These are phyloP conservation scores for Maccullochella peelii DNA, from an alignment of 2,113 vertebrate species.

Conservation along the genomic window DNA sequence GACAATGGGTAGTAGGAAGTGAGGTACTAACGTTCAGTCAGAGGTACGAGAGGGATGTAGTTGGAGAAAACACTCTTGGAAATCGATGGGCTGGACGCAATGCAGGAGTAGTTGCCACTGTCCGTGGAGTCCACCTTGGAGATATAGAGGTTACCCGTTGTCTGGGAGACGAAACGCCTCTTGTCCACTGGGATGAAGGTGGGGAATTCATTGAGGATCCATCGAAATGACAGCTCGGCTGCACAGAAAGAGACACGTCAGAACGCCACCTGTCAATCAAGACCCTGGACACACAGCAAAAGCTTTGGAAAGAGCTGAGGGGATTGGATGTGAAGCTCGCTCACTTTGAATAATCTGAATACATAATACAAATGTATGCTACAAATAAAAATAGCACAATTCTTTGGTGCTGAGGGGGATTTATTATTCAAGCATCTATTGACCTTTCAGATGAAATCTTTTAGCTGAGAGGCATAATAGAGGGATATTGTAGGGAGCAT, in stretches of 20 bases:
- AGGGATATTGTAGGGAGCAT: conserved; percentile 1
- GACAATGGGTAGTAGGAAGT: neutral
- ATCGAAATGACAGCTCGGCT: conserved; percentile 96
- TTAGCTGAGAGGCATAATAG: conserved; percentile 30
- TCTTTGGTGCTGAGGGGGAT: conserved; percentile 18
- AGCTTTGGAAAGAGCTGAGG: conserved; percentile 6
- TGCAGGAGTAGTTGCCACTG: conserved; percentile 97
- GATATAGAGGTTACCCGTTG: conserved; percentile 96
- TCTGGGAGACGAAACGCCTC: conserved; percentile 95
- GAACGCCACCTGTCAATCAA: conserved; percentile 63
- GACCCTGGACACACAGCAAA: conserved; percentile 3
- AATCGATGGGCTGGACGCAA: conserved; percentile 93
- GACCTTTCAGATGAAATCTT: conserved; percentile 65
- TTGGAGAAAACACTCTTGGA: conserved; percentile 99
- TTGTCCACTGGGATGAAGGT: conserved; percentile 94
- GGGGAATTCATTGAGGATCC: conserved; percentile 98
- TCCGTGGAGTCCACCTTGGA: conserved; percentile 93
- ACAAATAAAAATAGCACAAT: conserved; percentile 51
- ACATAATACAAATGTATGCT: conserved; percentile 50
- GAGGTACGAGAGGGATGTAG: conserved; percentile 94
- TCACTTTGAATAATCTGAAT: conserved; percentile 48
- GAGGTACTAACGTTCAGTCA: conserved; percentile 89
- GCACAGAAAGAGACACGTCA: conserved; percentile 41
- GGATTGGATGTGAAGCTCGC: conserved; percentile 10
- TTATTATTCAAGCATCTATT: conserved; percentile 62